phyloP scores from a whole-genome alignment of 2,888 invertebrate genomes.

The Ferrisia virgata region DNA sequence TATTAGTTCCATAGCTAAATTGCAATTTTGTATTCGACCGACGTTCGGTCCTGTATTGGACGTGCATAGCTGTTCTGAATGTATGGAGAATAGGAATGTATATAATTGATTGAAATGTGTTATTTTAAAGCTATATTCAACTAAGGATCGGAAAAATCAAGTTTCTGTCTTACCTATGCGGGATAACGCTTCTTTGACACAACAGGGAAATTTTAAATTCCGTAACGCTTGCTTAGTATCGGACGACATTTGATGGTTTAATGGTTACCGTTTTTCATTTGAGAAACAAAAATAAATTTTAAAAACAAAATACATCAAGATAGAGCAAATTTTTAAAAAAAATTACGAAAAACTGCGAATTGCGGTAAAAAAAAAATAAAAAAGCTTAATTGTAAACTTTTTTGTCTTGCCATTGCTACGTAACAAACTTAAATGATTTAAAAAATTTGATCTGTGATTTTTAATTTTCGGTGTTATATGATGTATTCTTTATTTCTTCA shows the following conservation, averaged over 20 bases:
- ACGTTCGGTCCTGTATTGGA: constrained; percentile 55
- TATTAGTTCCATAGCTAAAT: constrained; percentile 74
- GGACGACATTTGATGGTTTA: background rate
- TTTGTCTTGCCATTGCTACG: too few relatives aligned
- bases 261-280: background rate
- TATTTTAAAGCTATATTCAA: background rate
- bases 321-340: too few relatives aligned
- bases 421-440: too few relatives aligned
- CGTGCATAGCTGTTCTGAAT: constrained; percentile 62
- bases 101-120: background rate
- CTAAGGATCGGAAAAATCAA: background rate
- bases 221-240: constrained; percentile 54
- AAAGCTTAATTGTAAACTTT: too few relatives aligned
- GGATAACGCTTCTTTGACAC: constrained; percentile 71
- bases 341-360: too few relatives aligned
- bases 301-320: too few relatives aligned
- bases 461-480: too few relatives aligned
- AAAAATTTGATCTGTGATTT: too few relatives aligned
- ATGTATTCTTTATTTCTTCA: too few relatives aligned
- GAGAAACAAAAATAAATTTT: too few relatives aligned
- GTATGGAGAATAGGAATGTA: background rate
- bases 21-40: constrained; percentile 56
- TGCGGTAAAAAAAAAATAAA: too few relatives aligned
- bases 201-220: constrained; percentile 73
- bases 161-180: constrained; percentile 63